Percentiles rank a stretch among this genome's conserved stretches.
Evolutionary conservation across 2,113 vertebrate genomes (phyloP).

Genomic region (Bubo bubo): DNA sequence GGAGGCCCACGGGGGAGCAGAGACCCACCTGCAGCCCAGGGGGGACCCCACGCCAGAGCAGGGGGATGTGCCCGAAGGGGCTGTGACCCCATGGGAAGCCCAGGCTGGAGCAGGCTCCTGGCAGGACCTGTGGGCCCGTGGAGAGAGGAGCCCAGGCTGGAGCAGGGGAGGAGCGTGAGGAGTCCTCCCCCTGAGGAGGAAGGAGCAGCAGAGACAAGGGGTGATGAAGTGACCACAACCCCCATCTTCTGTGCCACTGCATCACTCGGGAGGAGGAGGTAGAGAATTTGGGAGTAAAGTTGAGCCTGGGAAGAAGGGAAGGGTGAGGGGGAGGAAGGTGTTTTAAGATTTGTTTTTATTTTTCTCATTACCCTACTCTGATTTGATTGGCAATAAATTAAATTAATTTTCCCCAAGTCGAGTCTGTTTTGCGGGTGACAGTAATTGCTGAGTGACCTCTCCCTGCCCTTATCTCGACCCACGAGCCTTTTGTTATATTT

Average conservation of each 20-base stretch:
- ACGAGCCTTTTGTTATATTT: neutral
- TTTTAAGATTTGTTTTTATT: neutral
- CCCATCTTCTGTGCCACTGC: neutral
- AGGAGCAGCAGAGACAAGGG: neutral
- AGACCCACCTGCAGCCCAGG: neutral
- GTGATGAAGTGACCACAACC: neutral
- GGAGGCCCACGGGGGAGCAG: no score
- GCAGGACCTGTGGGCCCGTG: no score
- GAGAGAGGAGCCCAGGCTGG: no score
- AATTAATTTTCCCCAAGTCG: neutral
- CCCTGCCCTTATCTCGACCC: neutral
- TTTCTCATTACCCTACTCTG: neutral
- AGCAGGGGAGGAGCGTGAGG: neutral
- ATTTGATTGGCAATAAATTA: neutral
- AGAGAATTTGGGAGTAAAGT: neutral
- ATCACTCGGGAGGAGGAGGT: neutral
- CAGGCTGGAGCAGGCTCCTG: no score
- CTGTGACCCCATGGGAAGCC: no score
- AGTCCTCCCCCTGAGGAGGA: neutral
- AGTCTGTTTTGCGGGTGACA: neutral
- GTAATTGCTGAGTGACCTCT: neutral
- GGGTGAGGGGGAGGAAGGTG: neutral
- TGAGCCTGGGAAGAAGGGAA: neutral
- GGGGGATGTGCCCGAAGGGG: no score
- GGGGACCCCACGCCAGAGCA: neutral